These are phyloP conservation scores for Cyclura pinguis DNA, from an alignment of 2,797 vertebrate species.

Conservation along the genomic window DNA sequence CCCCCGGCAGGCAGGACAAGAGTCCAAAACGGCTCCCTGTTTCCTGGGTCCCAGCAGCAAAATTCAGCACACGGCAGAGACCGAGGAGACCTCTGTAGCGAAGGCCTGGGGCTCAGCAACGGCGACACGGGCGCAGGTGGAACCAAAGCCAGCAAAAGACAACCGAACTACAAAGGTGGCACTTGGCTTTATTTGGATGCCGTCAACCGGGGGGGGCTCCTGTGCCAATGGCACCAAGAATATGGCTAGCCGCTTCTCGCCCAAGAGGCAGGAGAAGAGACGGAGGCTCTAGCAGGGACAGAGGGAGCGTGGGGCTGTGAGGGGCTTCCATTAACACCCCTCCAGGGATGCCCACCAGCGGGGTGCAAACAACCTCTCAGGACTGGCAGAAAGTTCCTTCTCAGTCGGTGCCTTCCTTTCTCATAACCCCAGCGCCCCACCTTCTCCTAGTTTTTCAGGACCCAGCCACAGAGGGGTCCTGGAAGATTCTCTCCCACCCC, in stretches of 20 bases:
- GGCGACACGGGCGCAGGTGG: too few species aligned
- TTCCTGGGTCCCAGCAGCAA: neutral
- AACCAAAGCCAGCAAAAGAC: neutral
- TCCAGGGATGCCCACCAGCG: neutral
- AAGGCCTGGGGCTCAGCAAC: rapidly evolving
- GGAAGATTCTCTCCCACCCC: too few species aligned
- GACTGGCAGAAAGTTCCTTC: neutral
- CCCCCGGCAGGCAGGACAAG: neutral
- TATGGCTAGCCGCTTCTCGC: neutral
- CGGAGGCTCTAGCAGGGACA: neutral
- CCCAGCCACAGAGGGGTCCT: rapidly evolving
- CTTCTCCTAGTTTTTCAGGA: neutral
- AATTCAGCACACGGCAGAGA: neutral
- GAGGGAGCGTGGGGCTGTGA: neutral
- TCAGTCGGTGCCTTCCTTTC: too few species aligned
- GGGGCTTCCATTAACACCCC: neutral
- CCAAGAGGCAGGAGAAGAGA: too few species aligned
- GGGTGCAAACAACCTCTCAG: neutral
- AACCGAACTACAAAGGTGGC: neutral
- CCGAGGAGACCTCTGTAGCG: rapidly evolving
- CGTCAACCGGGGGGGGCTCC: neutral
- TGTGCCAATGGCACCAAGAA: neutral
- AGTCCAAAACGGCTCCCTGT: neutral
- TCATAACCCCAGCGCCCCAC: neutral
- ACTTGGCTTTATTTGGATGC: neutral